Conservation (phyloP, 1,140 invertebrate species). For the Drosophila mauritiana region DNA sequence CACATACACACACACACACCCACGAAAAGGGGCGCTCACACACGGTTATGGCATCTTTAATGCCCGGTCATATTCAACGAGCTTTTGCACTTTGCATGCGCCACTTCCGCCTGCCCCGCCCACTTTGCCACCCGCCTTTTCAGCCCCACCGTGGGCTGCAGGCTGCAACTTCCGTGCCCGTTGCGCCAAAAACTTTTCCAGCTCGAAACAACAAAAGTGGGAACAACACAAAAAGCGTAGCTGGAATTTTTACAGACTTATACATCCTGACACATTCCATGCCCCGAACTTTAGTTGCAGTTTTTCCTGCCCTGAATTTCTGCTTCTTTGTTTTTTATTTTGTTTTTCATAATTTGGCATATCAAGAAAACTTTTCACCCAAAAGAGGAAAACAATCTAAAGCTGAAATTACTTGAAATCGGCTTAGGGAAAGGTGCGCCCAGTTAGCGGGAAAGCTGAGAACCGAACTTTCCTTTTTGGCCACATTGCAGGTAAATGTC, state of each 20-base stretch:
- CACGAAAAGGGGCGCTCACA: constrained; percentile 14
- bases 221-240: constrained; percentile 54
- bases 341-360: constrained; percentile 52
- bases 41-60: constrained; percentile 77
- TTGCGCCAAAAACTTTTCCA: constrained; percentile 74
- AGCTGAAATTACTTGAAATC: constrained; percentile 51
- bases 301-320: constrained; percentile 34
- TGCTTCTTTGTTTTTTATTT: constrained; percentile 32
- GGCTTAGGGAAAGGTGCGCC: constrained; percentile 51
- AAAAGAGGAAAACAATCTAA: constrained; percentile 35
- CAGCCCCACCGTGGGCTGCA: constrained; percentile 28
- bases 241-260: constrained; percentile 69
- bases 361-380: constrained; percentile 63
- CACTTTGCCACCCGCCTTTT: not conserved
- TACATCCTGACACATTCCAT: constrained; percentile 68
- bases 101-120: constrained; percentile 5
- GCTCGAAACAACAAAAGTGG: constrained; percentile 19
- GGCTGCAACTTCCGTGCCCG: constrained; percentile 68
- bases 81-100: constrained; percentile 60
- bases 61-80: constrained; percentile 56
- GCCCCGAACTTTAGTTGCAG: constrained; percentile 28
- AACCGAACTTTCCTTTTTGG: constrained; percentile 40
- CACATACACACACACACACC: not conserved
- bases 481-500: constrained; percentile 82
- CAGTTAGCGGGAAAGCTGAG: constrained; percentile 29